Evolutionary conservation across 2,113 vertebrate genomes (phyloP).

Genomic region (Formicarius rufipectus): DNA sequence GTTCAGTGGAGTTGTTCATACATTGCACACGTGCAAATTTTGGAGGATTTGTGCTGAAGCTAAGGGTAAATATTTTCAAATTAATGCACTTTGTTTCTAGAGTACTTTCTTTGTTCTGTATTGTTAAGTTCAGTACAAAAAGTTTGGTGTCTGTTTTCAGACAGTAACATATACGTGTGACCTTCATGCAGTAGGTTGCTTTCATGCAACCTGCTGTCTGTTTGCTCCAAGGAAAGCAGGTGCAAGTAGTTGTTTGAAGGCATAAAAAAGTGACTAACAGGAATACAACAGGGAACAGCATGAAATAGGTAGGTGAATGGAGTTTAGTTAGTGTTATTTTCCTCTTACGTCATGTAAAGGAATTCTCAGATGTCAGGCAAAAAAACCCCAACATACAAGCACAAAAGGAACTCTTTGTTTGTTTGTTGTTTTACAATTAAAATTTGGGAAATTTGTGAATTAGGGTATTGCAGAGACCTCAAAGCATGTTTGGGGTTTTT

Average conservation of each 20-base stretch:
- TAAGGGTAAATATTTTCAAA: background rate
- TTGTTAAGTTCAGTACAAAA: background rate
- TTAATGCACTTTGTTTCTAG: background rate
- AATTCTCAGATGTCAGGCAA: background rate
- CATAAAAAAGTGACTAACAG: background rate
- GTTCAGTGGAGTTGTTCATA: background rate
- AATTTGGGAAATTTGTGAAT: background rate
- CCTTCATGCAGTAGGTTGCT: background rate
- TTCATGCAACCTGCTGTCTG: background rate
- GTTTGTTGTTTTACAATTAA: background rate
- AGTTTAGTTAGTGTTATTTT: background rate
- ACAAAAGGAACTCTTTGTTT: background rate
- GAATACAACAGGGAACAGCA: background rate
- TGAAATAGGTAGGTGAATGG: background rate
- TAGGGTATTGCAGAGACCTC: background rate
- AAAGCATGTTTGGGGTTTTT: background rate
- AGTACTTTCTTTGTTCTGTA: background rate
- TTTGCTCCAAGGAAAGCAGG: background rate
- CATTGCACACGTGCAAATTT: background rate
- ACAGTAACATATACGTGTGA: rapidly evolving
- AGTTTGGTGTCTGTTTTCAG: background rate
- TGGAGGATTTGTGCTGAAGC: background rate
- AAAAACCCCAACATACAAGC: background rate
- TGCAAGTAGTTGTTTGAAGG: background rate
- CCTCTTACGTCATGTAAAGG: background rate